Conservation (phyloP, 2,113 vertebrate genomes). For the Daubentonia madagascariensis region DNA sequence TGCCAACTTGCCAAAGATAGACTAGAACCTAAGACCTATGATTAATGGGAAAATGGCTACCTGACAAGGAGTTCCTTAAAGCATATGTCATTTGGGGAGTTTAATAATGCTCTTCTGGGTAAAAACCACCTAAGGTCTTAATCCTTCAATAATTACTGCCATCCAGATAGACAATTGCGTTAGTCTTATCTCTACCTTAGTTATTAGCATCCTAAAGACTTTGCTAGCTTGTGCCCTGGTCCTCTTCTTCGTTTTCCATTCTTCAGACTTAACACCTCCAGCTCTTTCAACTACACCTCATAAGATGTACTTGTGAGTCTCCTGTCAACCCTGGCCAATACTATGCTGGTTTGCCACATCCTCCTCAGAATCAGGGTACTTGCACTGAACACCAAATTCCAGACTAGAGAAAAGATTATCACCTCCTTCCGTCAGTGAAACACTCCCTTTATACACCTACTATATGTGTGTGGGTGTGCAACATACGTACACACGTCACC, state of each 20-base stretch:
- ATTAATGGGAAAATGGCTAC: neutral
- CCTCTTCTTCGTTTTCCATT: neutral
- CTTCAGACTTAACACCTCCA: neutral
- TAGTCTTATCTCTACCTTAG: neutral
- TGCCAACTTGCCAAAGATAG: neutral
- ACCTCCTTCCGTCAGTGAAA: neutral
- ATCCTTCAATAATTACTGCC: neutral
- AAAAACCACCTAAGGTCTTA: neutral
- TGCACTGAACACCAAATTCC: neutral
- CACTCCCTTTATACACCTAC: neutral
- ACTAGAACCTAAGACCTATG: neutral
- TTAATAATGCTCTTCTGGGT: neutral
- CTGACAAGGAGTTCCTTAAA: neutral
- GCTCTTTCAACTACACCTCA: neutral
- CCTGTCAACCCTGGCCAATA: neutral
- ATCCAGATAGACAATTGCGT: neutral
- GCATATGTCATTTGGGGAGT: neutral
- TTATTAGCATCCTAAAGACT: neutral
- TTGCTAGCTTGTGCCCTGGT: neutral
- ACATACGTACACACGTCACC: rapidly evolving
- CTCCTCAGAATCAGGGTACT: neutral
- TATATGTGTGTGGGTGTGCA: too few relatives aligned
- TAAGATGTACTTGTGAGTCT: neutral
- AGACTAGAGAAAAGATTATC: neutral
- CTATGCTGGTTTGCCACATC: neutral